phyloP scores from a whole-genome alignment of 2,113 vertebrate species.

The Numida meleagris region DNA sequence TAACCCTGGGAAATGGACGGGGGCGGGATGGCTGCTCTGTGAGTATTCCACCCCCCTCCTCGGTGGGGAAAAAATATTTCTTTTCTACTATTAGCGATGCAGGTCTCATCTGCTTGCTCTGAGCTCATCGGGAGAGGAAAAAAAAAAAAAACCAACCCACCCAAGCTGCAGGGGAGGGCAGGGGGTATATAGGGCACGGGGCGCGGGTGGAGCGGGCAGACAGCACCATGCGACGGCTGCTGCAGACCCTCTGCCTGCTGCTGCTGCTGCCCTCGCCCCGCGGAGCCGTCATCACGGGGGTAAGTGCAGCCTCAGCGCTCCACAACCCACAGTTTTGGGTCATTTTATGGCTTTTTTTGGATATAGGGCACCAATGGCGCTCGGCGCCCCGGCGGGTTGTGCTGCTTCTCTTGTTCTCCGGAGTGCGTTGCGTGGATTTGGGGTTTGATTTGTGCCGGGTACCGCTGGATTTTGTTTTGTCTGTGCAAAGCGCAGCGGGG shows the following conservation, averaged over 20 bases:
- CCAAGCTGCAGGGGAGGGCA: neutral
- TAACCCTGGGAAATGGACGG: neutral
- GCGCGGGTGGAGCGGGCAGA: neutral
- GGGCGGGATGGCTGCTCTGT: neutral
- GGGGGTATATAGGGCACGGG: slow-evolving; percentile 60
- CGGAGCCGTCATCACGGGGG: slow-evolving; percentile 72
- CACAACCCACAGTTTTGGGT: neutral
- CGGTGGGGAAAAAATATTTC: neutral
- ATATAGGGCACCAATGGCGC: neutral
- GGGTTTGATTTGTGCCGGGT: neutral
- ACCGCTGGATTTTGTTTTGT: neutral
- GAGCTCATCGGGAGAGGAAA: slow-evolving; percentile 27
- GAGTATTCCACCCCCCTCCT: neutral
- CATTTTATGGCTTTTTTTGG: rapidly evolving
- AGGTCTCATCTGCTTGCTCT: slow-evolving; percentile 54
- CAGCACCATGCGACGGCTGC: slow-evolving; percentile 31
- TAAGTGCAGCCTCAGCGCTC: slow-evolving; percentile 2
- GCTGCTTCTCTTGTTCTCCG: neutral
- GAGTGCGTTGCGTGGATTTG: neutral
- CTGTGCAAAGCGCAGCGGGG: neutral
- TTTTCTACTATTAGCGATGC: slow-evolving; percentile 27
- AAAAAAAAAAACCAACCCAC: neutral
- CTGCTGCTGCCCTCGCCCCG: slow-evolving; percentile 53
- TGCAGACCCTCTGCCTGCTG: slow-evolving; percentile 27
- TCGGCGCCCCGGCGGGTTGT: neutral